Base-by-base conservation (phyloP, 1,140 invertebrate genomes). In the Drosophila tani region DNA sequence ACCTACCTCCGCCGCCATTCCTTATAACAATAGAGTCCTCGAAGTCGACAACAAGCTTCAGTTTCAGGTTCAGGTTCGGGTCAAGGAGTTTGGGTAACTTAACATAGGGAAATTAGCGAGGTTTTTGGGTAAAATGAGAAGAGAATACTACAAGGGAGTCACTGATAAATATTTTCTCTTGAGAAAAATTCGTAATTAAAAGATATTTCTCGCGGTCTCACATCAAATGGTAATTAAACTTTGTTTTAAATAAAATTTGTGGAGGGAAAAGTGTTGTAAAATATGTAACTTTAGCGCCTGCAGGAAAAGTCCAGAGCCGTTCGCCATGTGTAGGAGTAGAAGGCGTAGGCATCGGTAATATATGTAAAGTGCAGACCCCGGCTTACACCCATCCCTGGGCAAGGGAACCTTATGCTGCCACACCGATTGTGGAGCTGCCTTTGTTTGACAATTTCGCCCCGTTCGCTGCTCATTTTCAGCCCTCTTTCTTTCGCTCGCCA, bases 381-480 rank as follows among this genome's bases (percentile, higher is more conserved):
- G 40, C 27, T 11, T 50, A 24, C 32, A 53, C 5, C n/a, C 35
- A 38, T 21, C 19, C 29, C 47, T 35, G 32, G 9, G 32, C n/a
- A 4, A 32, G 19, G 40, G 40, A 24, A n/a, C 45, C 65, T 58
- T 66, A 60, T 27, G 43, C 55, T 50, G 63, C 63, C 59, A 43
- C 68, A 51, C 73, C 59, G 24, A 35, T 71, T 75, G 73, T 50
- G 58, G 38, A 45, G 41, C 40, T 32, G 70, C 79, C 62, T 86
- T 86, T 86, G 83, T 86, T 86, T 76, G 76, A 49, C 83, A 82
- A 86, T 86, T 86, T 77, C 19, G 58, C 60, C 55, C 75, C 66
- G 75, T 76, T 75, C 83, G 70, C 71, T 87, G 82, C 75, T 86
- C 82, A 82, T 76, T 86, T 77, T 68, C 21, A 50, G 56, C 78